Percentiles rank a stretch among this genome's conserved stretches.
Evolutionary conservation across 1,140 invertebrate species (phyloP).

Genomic region (Cotesia glomerata): DNA sequence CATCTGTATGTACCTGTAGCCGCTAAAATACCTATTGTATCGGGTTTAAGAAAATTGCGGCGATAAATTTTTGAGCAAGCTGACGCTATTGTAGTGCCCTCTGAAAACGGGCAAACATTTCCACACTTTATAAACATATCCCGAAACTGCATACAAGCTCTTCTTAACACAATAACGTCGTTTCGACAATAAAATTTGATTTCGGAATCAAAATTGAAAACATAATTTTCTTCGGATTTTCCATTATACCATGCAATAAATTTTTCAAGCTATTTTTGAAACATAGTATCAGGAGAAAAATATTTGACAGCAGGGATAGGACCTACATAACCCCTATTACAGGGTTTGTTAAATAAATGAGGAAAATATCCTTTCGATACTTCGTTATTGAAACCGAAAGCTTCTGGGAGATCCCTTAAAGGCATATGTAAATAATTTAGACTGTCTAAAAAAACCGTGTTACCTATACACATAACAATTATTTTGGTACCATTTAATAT

Average conservation of each 20-base stretch:
- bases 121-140: conserved; percentile 23
- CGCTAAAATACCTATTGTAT: conserved; percentile 26
- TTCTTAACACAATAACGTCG: conserved; percentile 31
- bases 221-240: conserved; percentile 13
- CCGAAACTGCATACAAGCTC: conserved; percentile 30
- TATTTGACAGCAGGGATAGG: conserved; percentile 25
- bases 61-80: conserved; percentile 25
- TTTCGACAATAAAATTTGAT: conserved; percentile 29
- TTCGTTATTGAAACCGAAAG: conserved; percentile 36
- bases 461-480: conserved; percentile 28
- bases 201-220: conserved; percentile 35
- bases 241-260: conserved; percentile 32
- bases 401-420: conserved; percentile 35
- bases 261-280: neutral
- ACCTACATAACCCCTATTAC: conserved; percentile 40
- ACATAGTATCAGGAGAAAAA: conserved; percentile 36
- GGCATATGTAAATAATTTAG: conserved; percentile 44
- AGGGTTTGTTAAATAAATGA: conserved; percentile 40
- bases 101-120: conserved; percentile 25
- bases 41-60: conserved; percentile 28
- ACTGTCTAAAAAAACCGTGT: conserved; percentile 42
- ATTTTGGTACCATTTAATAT: conserved; percentile 37
- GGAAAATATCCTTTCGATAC: conserved; percentile 39
- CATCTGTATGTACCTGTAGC: neutral
- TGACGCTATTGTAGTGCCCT: conserved; percentile 31